Percentiles rank a stretch among this genome's conserved stretches.
Evolutionary conservation across 2,797 vertebrate species (phyloP).

Genomic region (Chaenodraco wilsoni): DNA sequence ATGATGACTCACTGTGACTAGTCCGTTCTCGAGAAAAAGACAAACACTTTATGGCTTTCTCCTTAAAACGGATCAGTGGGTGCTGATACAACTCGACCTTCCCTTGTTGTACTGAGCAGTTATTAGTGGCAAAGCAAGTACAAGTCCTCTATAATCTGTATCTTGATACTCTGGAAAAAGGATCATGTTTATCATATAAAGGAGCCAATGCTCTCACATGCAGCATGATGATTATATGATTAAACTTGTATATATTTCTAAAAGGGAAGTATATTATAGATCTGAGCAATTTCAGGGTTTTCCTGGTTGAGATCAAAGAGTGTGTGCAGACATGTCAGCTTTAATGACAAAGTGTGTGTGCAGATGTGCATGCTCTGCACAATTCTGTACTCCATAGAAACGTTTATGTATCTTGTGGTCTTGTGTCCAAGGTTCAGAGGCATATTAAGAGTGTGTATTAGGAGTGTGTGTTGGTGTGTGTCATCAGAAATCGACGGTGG

Average conservation of each 20-base stretch:
- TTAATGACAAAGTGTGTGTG: conserved; percentile 27
- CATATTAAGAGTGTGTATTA: conserved; percentile 66
- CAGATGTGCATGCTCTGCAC: conserved; percentile 35
- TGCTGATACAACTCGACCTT: neutral
- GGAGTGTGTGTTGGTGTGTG: conserved; percentile 48
- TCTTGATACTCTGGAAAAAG: conserved; percentile 6
- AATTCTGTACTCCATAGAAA: conserved; percentile 33
- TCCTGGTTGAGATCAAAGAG: conserved; percentile 52
- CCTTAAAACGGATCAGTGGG: conserved; percentile 33
- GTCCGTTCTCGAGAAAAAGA: conserved; percentile 33
- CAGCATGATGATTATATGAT: conserved; percentile 61
- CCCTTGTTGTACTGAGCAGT: conserved; percentile 9
- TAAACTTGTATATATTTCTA: conserved; percentile 52
- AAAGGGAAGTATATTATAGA: conserved; percentile 57
- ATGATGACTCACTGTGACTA: conserved; percentile 58
- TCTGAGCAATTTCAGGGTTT: conserved; percentile 61
- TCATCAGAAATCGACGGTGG: conserved; percentile 72
- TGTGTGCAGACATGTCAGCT: conserved; percentile 28
- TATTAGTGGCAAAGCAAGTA: conserved; percentile 17
- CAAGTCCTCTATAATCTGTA: conserved; percentile 32
- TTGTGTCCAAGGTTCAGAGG: conserved; percentile 23
- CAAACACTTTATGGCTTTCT: conserved; percentile 27
- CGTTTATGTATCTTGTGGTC: conserved; percentile 63
- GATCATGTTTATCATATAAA: conserved; percentile 11
- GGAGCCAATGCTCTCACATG: conserved; percentile 22